phyloP scores from a whole-genome alignment of 2,797 vertebrate genomes.

The Anguilla obscura region DNA sequence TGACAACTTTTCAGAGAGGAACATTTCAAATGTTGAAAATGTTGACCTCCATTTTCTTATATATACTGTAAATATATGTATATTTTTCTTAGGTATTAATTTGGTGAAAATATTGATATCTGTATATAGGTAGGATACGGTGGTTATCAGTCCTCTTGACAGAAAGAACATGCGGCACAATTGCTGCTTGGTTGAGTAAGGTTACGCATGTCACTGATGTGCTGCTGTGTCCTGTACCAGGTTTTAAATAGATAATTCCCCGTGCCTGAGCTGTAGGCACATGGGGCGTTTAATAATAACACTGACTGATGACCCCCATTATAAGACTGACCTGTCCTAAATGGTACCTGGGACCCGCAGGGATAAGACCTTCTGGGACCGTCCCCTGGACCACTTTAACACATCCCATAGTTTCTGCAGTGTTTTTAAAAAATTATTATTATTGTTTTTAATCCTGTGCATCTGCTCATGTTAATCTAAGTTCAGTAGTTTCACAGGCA shows the following conservation, averaged over 20 bases:
- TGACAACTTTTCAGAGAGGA: no score
- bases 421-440: neutral
- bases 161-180: neutral
- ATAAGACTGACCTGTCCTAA: neutral
- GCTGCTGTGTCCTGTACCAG: neutral
- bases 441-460: neutral
- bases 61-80: no score
- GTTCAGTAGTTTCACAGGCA: neutral
- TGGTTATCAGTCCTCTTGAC: neutral
- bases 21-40: no score
- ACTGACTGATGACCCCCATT: neutral
- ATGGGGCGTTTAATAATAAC: neutral
- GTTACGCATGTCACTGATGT: neutral
- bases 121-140: neutral
- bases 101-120: no score
- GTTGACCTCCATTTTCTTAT: no score
- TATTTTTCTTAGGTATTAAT: no score
- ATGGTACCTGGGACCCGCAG: neutral
- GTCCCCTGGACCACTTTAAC: neutral
- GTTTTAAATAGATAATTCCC: constrained; percentile 3
- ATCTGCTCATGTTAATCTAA: neutral
- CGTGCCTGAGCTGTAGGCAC: neutral
- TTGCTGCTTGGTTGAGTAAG: neutral
- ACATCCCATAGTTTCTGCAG: neutral
- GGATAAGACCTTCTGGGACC: neutral